Evolutionary conservation across 2,113 vertebrate species (phyloP).

Genomic region (Ranitomeya imitator): DNA sequence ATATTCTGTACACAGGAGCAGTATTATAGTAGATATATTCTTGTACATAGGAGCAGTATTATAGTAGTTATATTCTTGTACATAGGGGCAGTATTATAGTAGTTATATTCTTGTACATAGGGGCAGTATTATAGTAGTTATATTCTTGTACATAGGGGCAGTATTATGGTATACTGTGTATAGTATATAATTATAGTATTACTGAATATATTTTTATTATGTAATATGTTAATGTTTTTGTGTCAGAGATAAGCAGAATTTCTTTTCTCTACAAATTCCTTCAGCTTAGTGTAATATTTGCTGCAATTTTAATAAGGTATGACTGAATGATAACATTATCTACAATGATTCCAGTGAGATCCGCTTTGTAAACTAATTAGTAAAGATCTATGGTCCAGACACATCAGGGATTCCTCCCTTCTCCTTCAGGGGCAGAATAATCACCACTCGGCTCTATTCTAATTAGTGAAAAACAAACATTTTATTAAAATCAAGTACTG

Average conservation of each 20-base stretch:
- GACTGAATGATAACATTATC: neutral
- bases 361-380: neutral
- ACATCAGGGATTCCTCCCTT: slow-evolving; percentile 20
- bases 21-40: neutral
- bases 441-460: neutral
- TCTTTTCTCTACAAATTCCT: neutral
- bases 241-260: neutral
- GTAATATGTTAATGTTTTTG: neutral
- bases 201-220: neutral
- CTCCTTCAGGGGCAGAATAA: neutral
- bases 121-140: neutral
- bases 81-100: neutral
- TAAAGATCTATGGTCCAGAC: slow-evolving; percentile 6
- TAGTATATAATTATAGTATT: neutral
- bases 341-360: neutral
- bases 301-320: slow-evolving; percentile 6
- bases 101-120: neutral
- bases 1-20: too few species aligned
- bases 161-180: neutral
- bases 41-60: neutral
- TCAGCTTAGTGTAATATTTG: neutral
- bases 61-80: neutral
- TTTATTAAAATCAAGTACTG: neutral
- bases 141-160: too few species aligned
- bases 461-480: neutral